phyloP scores from a whole-genome alignment of 64 coral and sea anemone genomes.

The Montipora sp. region DNA sequence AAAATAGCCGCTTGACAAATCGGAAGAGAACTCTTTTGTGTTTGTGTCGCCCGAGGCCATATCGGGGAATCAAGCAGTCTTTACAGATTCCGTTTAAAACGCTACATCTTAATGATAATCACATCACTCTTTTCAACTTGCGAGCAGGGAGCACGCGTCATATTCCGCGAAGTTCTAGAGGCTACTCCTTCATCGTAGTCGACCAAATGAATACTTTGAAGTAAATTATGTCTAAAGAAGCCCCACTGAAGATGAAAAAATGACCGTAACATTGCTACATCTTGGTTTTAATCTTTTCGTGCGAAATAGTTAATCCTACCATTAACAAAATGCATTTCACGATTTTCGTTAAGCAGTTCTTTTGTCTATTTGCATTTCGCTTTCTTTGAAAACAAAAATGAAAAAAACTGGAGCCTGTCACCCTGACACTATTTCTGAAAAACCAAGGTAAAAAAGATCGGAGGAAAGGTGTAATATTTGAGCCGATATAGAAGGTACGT shows the following conservation, averaged over 20 bases:
- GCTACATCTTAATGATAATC: background rate
- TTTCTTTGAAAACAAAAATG: background rate
- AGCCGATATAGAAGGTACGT: background rate
- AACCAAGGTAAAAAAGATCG: background rate
- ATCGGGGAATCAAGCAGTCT: background rate
- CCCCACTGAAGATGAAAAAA: background rate
- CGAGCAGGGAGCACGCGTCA: background rate
- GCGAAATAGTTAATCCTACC: background rate
- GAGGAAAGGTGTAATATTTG: background rate
- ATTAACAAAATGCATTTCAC: background rate
- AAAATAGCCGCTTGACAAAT: slow-evolving; percentile 14
- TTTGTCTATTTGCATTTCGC: background rate
- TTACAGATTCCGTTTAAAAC: background rate
- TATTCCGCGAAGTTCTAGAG: background rate
- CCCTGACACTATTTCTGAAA: no score
- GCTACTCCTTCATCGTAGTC: background rate
- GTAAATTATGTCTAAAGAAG: background rate
- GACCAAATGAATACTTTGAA: background rate
- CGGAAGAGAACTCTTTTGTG: slow-evolving; percentile 25
- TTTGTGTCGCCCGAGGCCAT: background rate
- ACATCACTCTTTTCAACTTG: background rate
- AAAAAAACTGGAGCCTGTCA: no score
- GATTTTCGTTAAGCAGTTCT: background rate
- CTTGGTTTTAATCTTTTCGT: background rate
- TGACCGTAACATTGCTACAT: background rate